Evolutionary conservation across 2,113 vertebrate genomes (phyloP).

Genomic region (Hyaena hyaena): DNA sequence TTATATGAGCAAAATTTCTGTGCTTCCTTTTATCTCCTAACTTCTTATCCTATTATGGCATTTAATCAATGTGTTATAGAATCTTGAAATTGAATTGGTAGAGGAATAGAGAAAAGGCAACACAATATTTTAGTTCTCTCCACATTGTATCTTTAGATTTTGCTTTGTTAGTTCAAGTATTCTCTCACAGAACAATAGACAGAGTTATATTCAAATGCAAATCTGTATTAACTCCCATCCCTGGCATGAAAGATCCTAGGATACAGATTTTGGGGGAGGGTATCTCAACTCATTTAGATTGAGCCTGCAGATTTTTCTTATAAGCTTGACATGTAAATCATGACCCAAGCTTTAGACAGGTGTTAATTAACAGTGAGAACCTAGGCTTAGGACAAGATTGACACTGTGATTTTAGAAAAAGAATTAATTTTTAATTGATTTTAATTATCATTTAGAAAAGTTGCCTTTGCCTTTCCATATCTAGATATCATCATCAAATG

Average conservation of each 20-base stretch:
- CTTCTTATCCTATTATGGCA: not conserved
- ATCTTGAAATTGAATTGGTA: not conserved
- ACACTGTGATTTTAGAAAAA: too few relatives aligned
- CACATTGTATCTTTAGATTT: not conserved
- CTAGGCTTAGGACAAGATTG: too few relatives aligned
- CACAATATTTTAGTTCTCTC: not conserved
- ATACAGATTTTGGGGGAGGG: not conserved
- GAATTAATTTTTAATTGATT: too few relatives aligned
- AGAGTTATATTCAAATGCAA: not conserved
- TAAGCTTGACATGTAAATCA: not conserved
- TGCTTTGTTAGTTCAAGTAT: not conserved
- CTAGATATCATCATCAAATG: too few relatives aligned
- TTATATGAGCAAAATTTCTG: not conserved
- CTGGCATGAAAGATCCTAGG: not conserved
- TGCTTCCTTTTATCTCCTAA: not conserved
- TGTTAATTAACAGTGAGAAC: too few relatives aligned
- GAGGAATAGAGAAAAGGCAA: constrained; percentile 5
- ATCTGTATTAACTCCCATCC: not conserved
- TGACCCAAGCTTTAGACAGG: too few relatives aligned
- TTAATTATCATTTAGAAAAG: too few relatives aligned
- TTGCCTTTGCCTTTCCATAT: too few relatives aligned
- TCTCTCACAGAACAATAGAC: not conserved
- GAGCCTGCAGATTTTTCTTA: not conserved
- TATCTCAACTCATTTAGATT: not conserved
- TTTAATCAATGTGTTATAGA: not conserved